Base-by-base conservation (phyloP, 2,113 vertebrate species). In the Prinia subflava region DNA sequence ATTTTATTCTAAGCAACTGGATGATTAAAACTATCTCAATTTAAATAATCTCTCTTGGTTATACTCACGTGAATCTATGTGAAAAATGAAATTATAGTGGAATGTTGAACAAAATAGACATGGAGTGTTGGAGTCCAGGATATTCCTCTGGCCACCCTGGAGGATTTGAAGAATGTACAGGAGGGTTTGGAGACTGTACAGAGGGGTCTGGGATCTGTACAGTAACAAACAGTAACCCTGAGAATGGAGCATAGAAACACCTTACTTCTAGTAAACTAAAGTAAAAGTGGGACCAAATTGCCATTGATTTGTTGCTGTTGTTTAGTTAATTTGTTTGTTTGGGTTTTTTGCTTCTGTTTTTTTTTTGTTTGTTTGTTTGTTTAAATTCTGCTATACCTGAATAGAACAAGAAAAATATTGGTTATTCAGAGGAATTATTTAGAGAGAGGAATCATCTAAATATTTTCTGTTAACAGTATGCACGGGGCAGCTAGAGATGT, bases 381-480 rank as follows among this genome's bases (percentile, higher is more conserved):
- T 65, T 42, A 1, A 33, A 79, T 27, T 62, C 8, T 57, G 6
- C 5, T 91, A 24, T 25, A 59, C 18, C 41, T 69, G 16, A 73
- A 69, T 70, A 46, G 18, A 17, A 57, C 9, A 82, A 35, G 60
- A 65, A 33, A 89, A 52, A 6, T 56, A 59, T 64, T 90, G 42
- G 30, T 92, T 22, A 80, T 63, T 81, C 85, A 52, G 44, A 85
- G 9, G 42, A 86, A 94, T 41, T 90, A 55, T 83, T 85, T 63
- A 86, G 56, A 87, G 23, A 89, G 41, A 90, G 6, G 37, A 88
- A 93, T 89, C 31, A 86, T 56, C 60, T 92, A 68, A 94, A 65
- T 89, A 95, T 92, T 92, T 9, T 89, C 86, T 92, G 63, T 73
- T 94, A 90, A 89, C 39, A 71, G 20, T 87, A 82, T 65, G 59